Percentiles rank a stretch among this genome's conserved stretches.
Conservation (phyloP, 2,113 vertebrate species). For the Osmerus mordax region DNA sequence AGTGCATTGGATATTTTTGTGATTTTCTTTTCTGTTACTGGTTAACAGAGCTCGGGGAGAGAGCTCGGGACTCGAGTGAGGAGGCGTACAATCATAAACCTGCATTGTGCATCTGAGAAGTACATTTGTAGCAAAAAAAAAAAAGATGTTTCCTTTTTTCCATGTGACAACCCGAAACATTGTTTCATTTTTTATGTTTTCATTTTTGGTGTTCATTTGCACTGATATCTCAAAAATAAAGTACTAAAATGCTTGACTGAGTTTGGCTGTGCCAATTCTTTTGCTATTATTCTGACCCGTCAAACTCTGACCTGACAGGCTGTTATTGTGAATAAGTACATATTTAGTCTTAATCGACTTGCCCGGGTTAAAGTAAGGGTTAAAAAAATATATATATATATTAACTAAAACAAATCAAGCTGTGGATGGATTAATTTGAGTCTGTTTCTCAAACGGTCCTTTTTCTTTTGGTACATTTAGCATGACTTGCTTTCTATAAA, state of each 20-base stretch:
- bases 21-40: slow-evolving; percentile 67
- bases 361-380: not conserved
- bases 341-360: not conserved
- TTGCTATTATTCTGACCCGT: slow-evolving; percentile 31
- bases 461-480: no score
- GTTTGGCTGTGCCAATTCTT: slow-evolving; percentile 45
- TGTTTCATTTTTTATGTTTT: slow-evolving; percentile 71
- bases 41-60: slow-evolving; percentile 60
- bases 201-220: slow-evolving; percentile 81
- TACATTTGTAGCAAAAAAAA: slow-evolving; percentile 67
- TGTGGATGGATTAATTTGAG: no score
- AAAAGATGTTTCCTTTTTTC: slow-evolving; percentile 42
- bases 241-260: slow-evolving; percentile 75
- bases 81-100: slow-evolving; percentile 70
- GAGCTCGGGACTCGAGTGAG: slow-evolving; percentile 55
- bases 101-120: slow-evolving; percentile 68
- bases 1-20: slow-evolving; percentile 70
- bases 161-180: slow-evolving; percentile 69
- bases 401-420: not conserved
- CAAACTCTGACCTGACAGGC: not conserved
- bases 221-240: slow-evolving; percentile 82
- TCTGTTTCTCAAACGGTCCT: no score
- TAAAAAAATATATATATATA: not conserved
- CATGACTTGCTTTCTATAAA: no score
- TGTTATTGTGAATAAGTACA: not conserved